phyloP scores from a whole-genome alignment of 30 jellyfish, hydroid and myxozoan species.

The Chironex yamaguchii region DNA sequence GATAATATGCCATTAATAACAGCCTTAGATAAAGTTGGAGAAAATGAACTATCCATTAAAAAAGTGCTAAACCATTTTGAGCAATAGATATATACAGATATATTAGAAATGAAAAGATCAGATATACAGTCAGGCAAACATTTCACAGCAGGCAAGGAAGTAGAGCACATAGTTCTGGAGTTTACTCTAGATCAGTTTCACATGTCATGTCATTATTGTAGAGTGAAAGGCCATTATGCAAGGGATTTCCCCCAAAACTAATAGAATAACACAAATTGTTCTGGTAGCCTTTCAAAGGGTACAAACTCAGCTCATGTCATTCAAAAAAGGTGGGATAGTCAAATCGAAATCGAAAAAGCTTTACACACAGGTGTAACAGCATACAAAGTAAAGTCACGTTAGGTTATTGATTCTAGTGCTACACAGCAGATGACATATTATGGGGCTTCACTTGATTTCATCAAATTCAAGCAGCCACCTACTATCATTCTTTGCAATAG shows the following conservation, averaged over 20 bases:
- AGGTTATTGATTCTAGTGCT: constrained; percentile 60
- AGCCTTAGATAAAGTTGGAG: too few relatives aligned
- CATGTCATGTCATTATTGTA: constrained; percentile 46
- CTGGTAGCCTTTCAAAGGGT: neutral
- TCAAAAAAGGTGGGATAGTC: constrained; percentile 1
- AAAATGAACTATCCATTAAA: too few relatives aligned
- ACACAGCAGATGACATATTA: constrained; percentile 61
- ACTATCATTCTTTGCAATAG: constrained; percentile 24
- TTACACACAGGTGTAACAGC: constrained; percentile 27
- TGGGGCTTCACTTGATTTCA: constrained; percentile 27
- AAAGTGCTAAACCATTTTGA: too few relatives aligned
- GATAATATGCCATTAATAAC: too few relatives aligned
- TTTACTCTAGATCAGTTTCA: too few relatives aligned
- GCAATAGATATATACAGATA: too few relatives aligned
- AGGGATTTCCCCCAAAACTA: constrained; percentile 15
- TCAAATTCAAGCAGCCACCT: constrained; percentile 23
- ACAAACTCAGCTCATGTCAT: constrained; percentile 21
- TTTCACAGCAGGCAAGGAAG: too few relatives aligned
- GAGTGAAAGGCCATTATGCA: constrained; percentile 51
- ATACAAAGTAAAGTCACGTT: neutral
- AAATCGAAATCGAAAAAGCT: constrained; percentile 16
- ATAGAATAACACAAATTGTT: neutral
- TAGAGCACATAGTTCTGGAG: too few relatives aligned
- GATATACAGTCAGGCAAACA: too few relatives aligned
- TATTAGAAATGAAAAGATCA: too few relatives aligned